A percentile compares a stretch with the other conserved stretches of the same genome.
phyloP scores from a whole-genome alignment of 2,888 invertebrate species.

The Orchestes rusci region DNA sequence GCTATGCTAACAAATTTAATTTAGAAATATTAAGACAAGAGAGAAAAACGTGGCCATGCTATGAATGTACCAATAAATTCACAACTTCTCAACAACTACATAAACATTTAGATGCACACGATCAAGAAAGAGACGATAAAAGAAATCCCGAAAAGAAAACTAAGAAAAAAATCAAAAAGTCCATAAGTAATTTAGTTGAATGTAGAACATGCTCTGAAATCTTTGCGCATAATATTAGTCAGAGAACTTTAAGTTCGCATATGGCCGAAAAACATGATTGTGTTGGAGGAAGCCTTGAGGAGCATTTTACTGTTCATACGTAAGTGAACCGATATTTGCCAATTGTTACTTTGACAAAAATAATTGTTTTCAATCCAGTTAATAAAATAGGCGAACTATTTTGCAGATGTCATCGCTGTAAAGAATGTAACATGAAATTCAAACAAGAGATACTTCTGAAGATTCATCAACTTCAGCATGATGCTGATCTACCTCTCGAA shows the following conservation, averaged over 20 bases:
- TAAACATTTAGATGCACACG: conserved; percentile 52
- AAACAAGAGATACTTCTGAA: conserved; percentile 34
- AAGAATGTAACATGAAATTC: conserved; percentile 31
- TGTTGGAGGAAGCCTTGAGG: conserved; percentile 12
- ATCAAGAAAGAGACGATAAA: conserved; percentile 35
- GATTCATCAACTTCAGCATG: conserved; percentile 35
- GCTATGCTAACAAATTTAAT: conserved; percentile 56
- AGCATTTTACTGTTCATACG: conserved; percentile 6
- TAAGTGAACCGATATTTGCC: neutral
- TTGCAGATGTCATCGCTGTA: conserved; percentile 33
- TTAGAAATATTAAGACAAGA: conserved; percentile 46
- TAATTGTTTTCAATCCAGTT: too few relatives aligned
- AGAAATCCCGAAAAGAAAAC: conserved; percentile 30
- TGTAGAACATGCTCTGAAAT: conserved; percentile 36
- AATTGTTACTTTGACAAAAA: too few relatives aligned
- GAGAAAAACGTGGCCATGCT: conserved; percentile 53
- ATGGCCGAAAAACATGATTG: conserved; percentile 33
- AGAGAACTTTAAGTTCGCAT: conserved; percentile 33
- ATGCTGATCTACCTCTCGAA: conserved; percentile 33
- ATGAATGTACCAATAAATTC: conserved; percentile 55
- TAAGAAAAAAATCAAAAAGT: conserved; percentile 17
- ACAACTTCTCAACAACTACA: conserved; percentile 51
- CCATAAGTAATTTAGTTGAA: conserved; percentile 31
- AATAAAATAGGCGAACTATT: too few relatives aligned
- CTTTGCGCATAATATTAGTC: conserved; percentile 33